Evolutionary conservation across 2,888 invertebrate species (phyloP).

Genomic region (Rhogogaster chlorosoma): DNA sequence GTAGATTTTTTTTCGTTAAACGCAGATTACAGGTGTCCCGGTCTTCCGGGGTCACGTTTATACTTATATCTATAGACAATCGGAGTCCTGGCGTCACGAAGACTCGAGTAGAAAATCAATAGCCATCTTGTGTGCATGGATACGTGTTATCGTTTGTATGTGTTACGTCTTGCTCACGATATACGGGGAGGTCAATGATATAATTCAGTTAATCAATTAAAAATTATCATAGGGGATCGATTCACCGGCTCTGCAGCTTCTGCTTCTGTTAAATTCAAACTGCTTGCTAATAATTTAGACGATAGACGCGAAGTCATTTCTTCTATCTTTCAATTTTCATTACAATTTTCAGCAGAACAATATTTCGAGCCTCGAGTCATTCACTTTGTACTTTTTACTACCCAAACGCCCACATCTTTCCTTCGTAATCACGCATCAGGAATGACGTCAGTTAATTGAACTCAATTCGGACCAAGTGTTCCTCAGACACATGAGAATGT

Average conservation of each 20-base stretch:
- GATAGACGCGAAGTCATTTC: not conserved
- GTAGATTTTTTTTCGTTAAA: slow-evolving; percentile 5
- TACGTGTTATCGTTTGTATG: not conserved
- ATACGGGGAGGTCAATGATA: slow-evolving; percentile 21
- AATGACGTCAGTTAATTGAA: slow-evolving; percentile 65
- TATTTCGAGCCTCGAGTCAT: slow-evolving; percentile 62
- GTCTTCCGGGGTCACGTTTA: slow-evolving; percentile 28
- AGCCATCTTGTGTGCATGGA: slow-evolving; percentile 45
- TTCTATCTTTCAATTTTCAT: not conserved
- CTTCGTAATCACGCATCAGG: slow-evolving; percentile 32
- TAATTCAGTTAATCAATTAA: slow-evolving; percentile 10
- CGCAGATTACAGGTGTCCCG: slow-evolving; percentile 37
- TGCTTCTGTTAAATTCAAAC: not conserved
- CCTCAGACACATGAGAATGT: slow-evolving; percentile 66
- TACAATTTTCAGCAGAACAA: not conserved
- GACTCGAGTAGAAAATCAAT: slow-evolving; percentile 50
- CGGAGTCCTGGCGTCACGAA: slow-evolving; percentile 47
- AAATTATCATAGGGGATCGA: not conserved
- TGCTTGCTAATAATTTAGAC: not conserved
- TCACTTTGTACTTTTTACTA: slow-evolving; percentile 68
- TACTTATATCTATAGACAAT: slow-evolving; percentile 11
- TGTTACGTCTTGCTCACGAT: not conserved
- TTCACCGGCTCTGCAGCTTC: not conserved
- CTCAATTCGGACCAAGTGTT: slow-evolving; percentile 71
- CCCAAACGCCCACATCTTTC: slow-evolving; percentile 38